Percentiles rank a stretch among this genome's conserved stretches.
phyloP scores from a whole-genome alignment of 2,797 vertebrate genomes.

The Paedocypris micromegethes region DNA sequence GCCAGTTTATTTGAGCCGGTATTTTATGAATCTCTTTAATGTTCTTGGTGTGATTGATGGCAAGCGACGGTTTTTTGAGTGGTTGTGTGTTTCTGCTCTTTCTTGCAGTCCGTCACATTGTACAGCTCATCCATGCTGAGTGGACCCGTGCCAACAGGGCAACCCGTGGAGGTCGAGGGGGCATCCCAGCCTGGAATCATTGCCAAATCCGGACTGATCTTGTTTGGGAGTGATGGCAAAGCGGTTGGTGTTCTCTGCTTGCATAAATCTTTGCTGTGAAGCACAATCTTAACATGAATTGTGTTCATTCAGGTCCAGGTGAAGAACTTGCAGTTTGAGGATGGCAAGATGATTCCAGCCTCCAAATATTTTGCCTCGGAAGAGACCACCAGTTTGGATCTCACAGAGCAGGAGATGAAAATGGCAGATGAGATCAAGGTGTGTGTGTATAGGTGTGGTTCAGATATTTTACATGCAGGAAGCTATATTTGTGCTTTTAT shows the following conservation, averaged over 20 bases:
- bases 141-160: constrained; percentile 70
- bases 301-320: constrained; percentile 73
- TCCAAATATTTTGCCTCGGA: constrained; percentile 84
- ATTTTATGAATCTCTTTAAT: background rate
- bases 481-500: background rate
- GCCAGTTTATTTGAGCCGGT: too few relatives aligned
- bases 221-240: constrained; percentile 86
- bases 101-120: constrained; percentile 77
- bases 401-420: constrained; percentile 80
- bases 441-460: constrained; percentile 22
- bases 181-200: constrained; percentile 77
- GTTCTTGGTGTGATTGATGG: background rate
- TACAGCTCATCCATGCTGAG: constrained; percentile 83
- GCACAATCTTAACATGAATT: background rate
- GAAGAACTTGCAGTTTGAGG: constrained; percentile 89
- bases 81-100: constrained; percentile 11
- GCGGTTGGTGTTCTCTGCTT: constrained; percentile 69
- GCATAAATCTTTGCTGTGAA: background rate
- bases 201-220: constrained; percentile 82
- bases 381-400: constrained; percentile 74
- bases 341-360: constrained; percentile 93
- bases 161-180: constrained; percentile 77
- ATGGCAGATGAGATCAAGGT: constrained; percentile 84
- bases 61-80: background rate
- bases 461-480: background rate